These are phyloP conservation scores for Melanotaenia maccullochi DNA, from an alignment of 2,797 vertebrate species.

Conservation along the genomic window DNA sequence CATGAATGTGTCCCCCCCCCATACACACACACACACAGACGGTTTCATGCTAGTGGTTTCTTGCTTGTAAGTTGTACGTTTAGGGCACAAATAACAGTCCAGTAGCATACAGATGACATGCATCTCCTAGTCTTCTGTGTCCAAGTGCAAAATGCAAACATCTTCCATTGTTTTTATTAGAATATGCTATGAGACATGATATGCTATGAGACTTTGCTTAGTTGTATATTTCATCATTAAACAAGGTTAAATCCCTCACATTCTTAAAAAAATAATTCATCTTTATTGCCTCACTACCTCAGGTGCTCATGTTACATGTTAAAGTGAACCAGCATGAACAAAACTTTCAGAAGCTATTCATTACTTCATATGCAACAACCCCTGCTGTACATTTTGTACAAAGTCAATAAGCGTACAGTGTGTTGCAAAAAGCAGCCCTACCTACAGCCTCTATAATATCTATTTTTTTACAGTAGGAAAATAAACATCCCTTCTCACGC, in stretches of 20 bases:
- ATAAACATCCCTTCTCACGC: slow-evolving; percentile 21
- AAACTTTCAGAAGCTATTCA: background rate
- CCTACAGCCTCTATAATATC: background rate
- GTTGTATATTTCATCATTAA: background rate
- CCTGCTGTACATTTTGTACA: background rate
- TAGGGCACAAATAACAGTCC: slow-evolving; percentile 8
- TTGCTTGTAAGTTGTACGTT: slow-evolving; percentile 18
- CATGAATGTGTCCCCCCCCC: background rate
- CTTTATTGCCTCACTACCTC: background rate
- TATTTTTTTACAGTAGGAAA: slow-evolving; percentile 35
- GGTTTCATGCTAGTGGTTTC: slow-evolving; percentile 23
- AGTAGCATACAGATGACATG: background rate
- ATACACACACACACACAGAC: background rate
- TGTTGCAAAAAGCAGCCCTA: background rate
- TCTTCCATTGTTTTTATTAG: background rate
- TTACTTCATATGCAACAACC: background rate
- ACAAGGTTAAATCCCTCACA: background rate
- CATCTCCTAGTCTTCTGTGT: background rate
- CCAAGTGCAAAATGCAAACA: slow-evolving; percentile 10
- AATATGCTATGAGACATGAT: background rate
- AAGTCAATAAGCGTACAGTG: background rate
- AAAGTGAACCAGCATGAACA: background rate
- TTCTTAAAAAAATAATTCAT: background rate
- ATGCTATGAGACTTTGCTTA: background rate
- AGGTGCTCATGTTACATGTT: background rate